Percentiles rank a stretch among this genome's conserved stretches.
Evolutionary conservation across 2,797 vertebrate species (phyloP).

Genomic region (Oreochromis mossambicus): DNA sequence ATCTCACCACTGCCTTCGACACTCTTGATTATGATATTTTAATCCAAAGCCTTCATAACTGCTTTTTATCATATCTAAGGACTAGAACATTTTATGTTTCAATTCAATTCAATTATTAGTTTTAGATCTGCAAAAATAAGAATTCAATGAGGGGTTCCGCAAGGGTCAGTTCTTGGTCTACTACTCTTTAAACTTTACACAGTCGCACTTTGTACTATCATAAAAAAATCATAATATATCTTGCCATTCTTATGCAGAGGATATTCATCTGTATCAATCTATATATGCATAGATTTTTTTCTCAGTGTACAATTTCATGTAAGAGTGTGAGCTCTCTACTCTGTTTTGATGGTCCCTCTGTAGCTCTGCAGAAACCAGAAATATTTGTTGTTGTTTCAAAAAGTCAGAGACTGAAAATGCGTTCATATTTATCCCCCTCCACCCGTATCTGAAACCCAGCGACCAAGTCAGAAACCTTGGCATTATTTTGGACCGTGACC

Average conservation of each 20-base stretch:
- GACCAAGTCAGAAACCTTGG: no score
- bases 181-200: background rate
- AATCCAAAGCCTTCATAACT: background rate
- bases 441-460: no score
- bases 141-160: background rate
- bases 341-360: fast-evolving
- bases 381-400: background rate
- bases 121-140: background rate
- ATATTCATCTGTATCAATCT: background rate
- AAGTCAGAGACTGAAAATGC: background rate
- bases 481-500: no score
- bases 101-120: background rate
- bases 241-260: background rate
- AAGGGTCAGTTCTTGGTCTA: background rate
- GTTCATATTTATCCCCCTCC: fast-evolving
- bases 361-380: background rate
- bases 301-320: background rate
- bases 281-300: background rate
- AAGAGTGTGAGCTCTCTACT: background rate
- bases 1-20: background rate
- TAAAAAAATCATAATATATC: background rate
- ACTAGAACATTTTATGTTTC: background rate
- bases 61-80: background rate
- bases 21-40: background rate
- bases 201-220: background rate